Evolutionary conservation across 2,113 vertebrate species (phyloP).

Genomic region (Stigmatopora nigra): DNA sequence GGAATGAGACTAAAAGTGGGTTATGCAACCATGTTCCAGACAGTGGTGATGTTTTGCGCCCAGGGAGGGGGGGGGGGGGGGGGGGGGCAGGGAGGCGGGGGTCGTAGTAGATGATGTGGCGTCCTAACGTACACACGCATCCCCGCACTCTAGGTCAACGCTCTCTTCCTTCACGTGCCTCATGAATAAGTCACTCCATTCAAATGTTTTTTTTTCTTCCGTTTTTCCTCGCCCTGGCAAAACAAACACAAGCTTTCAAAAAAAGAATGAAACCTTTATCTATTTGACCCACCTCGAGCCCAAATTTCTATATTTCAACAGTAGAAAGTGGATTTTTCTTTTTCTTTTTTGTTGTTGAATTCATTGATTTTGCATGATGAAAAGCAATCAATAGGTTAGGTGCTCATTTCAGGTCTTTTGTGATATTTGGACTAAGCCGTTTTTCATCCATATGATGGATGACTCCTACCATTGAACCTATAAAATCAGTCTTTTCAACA

Average conservation of each 20-base stretch:
- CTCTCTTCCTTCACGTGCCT: constrained; percentile 34
- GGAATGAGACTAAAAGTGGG: constrained; percentile 49
- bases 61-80: constrained; percentile 18
- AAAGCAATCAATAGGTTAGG: too few relatives aligned
- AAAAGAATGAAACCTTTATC: too few relatives aligned
- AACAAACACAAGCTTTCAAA: constrained; percentile 42
- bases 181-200: constrained; percentile 64
- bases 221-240: constrained; percentile 52
- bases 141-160: constrained; percentile 5
- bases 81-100: background rate
- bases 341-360: too few relatives aligned
- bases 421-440: too few relatives aligned
- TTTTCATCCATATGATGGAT: too few relatives aligned
- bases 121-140: constrained; percentile 22
- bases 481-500: too few relatives aligned
- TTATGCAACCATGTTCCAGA: constrained; percentile 65
- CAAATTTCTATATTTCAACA: too few relatives aligned
- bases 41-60: constrained; percentile 56
- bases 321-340: too few relatives aligned
- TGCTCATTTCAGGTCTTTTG: too few relatives aligned
- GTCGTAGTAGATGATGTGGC: constrained; percentile 11
- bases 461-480: too few relatives aligned
- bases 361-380: too few relatives aligned
- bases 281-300: too few relatives aligned
- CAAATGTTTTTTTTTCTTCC: constrained; percentile 68